phyloP scores from a whole-genome alignment of 2,888 invertebrate genomes.

The Acanthosepion esculentum region DNA sequence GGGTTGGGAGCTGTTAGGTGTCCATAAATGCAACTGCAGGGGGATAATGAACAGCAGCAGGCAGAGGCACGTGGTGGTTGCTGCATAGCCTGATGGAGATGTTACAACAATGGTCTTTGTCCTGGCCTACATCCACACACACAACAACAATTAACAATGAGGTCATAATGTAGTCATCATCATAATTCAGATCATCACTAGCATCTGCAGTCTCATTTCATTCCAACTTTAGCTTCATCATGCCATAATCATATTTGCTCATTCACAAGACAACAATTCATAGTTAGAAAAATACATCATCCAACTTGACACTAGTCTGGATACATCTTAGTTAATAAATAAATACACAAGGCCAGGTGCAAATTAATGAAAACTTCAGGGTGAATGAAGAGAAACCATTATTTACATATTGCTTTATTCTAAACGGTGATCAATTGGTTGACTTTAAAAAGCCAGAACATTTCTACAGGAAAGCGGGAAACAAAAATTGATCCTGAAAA shows the following conservation, averaged over 20 bases:
- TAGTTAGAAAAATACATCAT: background rate
- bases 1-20: background rate
- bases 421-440: too few species aligned
- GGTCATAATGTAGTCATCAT: constrained; percentile 11
- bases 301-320: too few species aligned
- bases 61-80: background rate
- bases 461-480: too few species aligned
- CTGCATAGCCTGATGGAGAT: background rate
- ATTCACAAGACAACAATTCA: background rate
- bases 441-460: too few species aligned
- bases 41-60: background rate
- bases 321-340: too few species aligned
- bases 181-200: background rate
- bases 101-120: background rate
- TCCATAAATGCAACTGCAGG: background rate
- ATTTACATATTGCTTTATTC: too few species aligned
- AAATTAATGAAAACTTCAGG: too few species aligned
- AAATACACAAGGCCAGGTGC: too few species aligned
- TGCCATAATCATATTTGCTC: background rate
- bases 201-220: background rate
- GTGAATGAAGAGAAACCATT: too few species aligned
- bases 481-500: too few species aligned
- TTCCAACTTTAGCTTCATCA: background rate
- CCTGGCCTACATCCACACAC: background rate
- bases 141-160: background rate